Conservation (phyloP, 2,113 vertebrate genomes). For the Vulpes lagopus region DNA sequence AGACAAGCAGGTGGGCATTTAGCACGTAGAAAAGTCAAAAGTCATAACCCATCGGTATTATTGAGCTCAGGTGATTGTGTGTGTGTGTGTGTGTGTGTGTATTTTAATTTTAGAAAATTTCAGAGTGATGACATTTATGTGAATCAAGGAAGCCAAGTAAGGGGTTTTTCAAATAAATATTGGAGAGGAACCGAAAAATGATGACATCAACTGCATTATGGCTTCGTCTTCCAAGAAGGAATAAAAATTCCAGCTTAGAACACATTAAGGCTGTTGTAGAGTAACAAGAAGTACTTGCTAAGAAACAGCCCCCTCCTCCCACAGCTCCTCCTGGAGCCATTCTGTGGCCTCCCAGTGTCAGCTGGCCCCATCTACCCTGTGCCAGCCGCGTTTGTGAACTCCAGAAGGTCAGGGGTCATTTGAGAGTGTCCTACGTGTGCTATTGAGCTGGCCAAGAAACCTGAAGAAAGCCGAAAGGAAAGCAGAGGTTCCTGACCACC, state of each 20-base stretch:
- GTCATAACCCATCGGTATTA: background rate
- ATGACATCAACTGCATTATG: conserved; percentile 10
- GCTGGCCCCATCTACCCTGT: background rate
- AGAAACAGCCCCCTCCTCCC: background rate
- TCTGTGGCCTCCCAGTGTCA: conserved; percentile 18
- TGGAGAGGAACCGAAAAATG: background rate
- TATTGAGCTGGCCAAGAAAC: conserved; percentile 58
- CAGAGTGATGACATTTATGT: background rate
- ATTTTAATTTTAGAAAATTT: background rate
- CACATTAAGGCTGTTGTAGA: background rate
- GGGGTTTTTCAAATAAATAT: conserved; percentile 30
- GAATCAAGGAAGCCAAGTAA: background rate
- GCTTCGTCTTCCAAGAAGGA: background rate
- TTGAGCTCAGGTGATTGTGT: background rate
- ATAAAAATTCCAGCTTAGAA: conserved; percentile 32
- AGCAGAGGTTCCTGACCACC: background rate
- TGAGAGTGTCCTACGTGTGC: background rate
- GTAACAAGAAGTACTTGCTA: conserved; percentile 53
- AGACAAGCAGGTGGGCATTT: background rate
- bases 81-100: background rate
- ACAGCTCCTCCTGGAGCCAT: background rate
- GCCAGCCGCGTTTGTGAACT: conserved; percentile 57
- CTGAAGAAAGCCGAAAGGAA: conserved; percentile 57
- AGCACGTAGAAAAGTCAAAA: background rate
- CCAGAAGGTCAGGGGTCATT: conserved; percentile 45